Evolutionary conservation across 1,140 invertebrate species (phyloP).

Genomic region (Drosophila takahashii): DNA sequence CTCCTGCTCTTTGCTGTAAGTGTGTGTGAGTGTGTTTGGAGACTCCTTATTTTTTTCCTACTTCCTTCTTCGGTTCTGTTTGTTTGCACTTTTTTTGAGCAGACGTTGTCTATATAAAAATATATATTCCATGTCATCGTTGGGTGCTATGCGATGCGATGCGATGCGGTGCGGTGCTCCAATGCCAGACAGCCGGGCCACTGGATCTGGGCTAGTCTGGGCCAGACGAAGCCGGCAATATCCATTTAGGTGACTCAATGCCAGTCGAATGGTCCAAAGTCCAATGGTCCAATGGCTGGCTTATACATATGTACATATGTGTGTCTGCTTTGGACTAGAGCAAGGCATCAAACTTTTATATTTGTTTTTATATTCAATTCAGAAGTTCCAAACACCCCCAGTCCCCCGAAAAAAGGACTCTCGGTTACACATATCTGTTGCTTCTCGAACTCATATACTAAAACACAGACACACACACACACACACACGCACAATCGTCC

Average conservation of each 20-base stretch:
- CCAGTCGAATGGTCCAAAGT: conserved; percentile 51
- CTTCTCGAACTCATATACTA: conserved; percentile 14
- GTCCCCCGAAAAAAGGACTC: conserved; percentile 15
- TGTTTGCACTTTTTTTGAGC: conserved; percentile 80
- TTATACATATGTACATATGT: background rate
- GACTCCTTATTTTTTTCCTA: conserved; percentile 63
- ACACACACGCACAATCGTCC: conserved; percentile 10
- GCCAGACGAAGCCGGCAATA: conserved; percentile 56
- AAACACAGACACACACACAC: conserved; percentile 6
- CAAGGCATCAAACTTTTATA: conserved; percentile 74
- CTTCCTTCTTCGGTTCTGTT: conserved; percentile 57
- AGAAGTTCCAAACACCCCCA: conserved; percentile 54
- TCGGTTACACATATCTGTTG: conserved; percentile 53
- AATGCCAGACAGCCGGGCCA: conserved; percentile 59
- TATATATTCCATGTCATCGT: conserved; percentile 73
- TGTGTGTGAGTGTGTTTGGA: conserved; percentile 47
- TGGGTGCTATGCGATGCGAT: conserved; percentile 64
- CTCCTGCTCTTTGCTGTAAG: conserved; percentile 37
- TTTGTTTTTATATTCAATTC: conserved; percentile 81
- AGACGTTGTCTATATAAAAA: conserved; percentile 82
- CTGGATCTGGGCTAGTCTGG: conserved; percentile 53
- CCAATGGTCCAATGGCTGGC: conserved; percentile 18
- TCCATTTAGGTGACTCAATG: conserved; percentile 70
- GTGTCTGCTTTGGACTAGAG: conserved; percentile 13
- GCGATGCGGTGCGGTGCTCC: conserved; percentile 55